Evolutionary conservation across 2,797 vertebrate genomes (phyloP), one percentile per base, ranked within the genome.

Genomic region (Hozukius guyotensis): DNA sequence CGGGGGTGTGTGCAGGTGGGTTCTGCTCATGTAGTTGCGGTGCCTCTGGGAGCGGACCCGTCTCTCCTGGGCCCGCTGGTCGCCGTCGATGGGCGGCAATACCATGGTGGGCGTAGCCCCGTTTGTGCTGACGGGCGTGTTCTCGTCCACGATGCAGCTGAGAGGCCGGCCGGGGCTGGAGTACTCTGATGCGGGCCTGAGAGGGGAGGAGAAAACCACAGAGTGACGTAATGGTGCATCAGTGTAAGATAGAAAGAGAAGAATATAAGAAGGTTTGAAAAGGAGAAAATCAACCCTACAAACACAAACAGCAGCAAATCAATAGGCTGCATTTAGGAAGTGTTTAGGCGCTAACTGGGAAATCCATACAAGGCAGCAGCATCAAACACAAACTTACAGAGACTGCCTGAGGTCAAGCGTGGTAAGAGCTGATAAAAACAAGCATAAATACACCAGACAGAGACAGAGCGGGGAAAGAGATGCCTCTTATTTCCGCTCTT

Each of bases 21-120:
- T 99, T 86, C 98, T 96, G 96, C 98, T 99, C 98, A 99, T 99
- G 93, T 99, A 99, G 94, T 99, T 99, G 84, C 98, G 95, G 90
- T 99, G 98, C 86, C 98, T 95, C 85, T 99, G 98, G 1, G 98
- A 99, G 60, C 98, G 96, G 56, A 99, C 97, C 62, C 97, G 96
- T 73, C 97, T 96, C 93, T 99, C 98, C 8, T 97, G 97, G 78
- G 96, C 94, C 20, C 97, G 96, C 60, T 97, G 97, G 77, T 99
- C 98, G 0, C 96, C 93, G 55, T 97, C 95, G 0, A 94, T 94
- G 0, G 94, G 91, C 72, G 97, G 97, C 69, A 96, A 94, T 0
- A 95, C 96, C 0, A 87, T 88, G 76, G 92, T 94, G 78, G 94
- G 93, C 2, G 93, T 93, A 29, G 98, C 98, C 8, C 98, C 98